Base-by-base conservation (phyloP, 2,797 vertebrate genomes). In the Melopsittacus undulatus region DNA sequence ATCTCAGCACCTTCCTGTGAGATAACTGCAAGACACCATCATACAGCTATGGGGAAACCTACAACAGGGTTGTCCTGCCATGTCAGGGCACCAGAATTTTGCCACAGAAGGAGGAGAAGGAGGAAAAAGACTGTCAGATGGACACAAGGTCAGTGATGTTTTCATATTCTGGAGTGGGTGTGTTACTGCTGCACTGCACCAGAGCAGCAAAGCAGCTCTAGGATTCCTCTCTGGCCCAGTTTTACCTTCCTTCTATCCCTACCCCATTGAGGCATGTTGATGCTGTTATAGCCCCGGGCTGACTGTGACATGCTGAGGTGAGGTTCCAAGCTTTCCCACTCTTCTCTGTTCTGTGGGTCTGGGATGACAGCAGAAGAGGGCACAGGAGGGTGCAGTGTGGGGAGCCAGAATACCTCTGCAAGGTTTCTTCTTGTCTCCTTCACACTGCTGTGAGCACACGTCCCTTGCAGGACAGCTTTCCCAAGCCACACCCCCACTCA, bases 191-290 rank as follows among this genome's bases (percentile, higher is more conserved):
- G 38, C 29, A n/a, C 26, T 51, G 32, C 11, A 45, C 9, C 2
- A 3, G n/a, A 78, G 7, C 10, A 81, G 32, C 29, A 52, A 48
- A 57, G 34, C 49, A 74, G 11, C 42, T 59, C 30, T 62, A 63
- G 46, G 23, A 40, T 20, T 88, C 32, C 18, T 57, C 38, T 54
- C 61, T 43, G 38, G 5, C 32, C 13, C n/a, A 68, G 16, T 54
- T 77, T 81, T 52, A 10, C 57, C 42, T 46, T 73, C 54, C 29
- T 34, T 49, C 42, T 18, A 36, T 22, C 56, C 24, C 48, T 77
- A 36, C 3, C 6, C 29, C 16, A 5, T 24, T 23, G 51, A 66
- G 26, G 66, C 19, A 46, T 2, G 18, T 56, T 0, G 0, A 4
- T 61, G 13, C 29, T 77, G 22, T 16, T 72, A 70, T 73, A 38